Evolutionary conservation across 2,888 invertebrate species (phyloP).

Genomic region (Heliothis peltigera): DNA sequence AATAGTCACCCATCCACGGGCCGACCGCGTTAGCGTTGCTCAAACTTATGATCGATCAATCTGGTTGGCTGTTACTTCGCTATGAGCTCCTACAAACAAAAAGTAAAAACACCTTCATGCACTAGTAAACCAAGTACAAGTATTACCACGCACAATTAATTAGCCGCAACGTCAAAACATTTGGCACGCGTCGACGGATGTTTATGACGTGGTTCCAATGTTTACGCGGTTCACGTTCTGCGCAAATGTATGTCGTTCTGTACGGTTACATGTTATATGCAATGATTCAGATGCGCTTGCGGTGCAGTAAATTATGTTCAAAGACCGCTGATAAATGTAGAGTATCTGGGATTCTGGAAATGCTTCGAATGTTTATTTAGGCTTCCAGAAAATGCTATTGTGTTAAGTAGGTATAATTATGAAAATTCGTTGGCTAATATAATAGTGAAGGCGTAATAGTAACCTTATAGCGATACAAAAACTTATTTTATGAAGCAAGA

Average conservation of each 20-base stretch:
- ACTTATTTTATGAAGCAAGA: no score
- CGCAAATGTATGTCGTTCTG: slow-evolving; percentile 31
- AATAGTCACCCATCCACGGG: no score
- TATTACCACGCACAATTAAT: slow-evolving; percentile 3
- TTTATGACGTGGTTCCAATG: slow-evolving; percentile 10
- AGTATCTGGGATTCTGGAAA: slow-evolving; percentile 28
- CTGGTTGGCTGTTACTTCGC: no score
- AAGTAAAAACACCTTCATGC: not conserved
- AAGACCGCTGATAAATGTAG: slow-evolving; percentile 31
- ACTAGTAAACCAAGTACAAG: not conserved
- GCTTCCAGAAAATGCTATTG: slow-evolving; percentile 10
- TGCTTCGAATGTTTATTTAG: slow-evolving; percentile 19
- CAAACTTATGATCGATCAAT: no score
- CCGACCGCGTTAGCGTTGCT: no score
- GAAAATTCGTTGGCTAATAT: slow-evolving; percentile 12
- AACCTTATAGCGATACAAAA: no score
- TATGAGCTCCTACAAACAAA: no score
- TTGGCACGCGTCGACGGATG: slow-evolving; percentile 16
- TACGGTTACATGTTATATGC: slow-evolving; percentile 14
- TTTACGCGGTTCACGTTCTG: slow-evolving; percentile 12
- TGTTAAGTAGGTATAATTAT: slow-evolving; percentile 16
- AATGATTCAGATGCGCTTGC: slow-evolving; percentile 10
- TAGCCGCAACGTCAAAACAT: slow-evolving; percentile 13
- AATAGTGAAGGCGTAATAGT: not conserved
- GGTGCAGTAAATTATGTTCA: slow-evolving; percentile 40